Percentiles rank a stretch among this genome's conserved stretches.
These are phyloP conservation scores for Alligator sinensis DNA, from an alignment of 2,113 vertebrate genomes.

Conservation along the genomic window DNA sequence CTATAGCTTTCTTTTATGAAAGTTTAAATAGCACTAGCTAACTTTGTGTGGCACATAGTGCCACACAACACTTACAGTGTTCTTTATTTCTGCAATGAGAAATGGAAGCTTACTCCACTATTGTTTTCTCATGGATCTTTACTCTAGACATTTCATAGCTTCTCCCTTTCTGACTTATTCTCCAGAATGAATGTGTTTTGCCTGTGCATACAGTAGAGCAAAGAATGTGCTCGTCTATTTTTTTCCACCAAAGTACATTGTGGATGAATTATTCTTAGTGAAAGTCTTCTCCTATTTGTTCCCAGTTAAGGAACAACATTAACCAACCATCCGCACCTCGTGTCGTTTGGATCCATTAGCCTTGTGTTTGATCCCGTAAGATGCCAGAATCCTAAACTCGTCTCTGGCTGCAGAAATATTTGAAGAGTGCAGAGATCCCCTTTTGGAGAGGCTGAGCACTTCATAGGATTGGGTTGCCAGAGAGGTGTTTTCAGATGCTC, in stretches of 20 bases:
- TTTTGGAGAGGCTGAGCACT: too few relatives aligned
- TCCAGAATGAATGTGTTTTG: not conserved
- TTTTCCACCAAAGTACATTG: not conserved
- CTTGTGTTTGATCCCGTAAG: too few relatives aligned
- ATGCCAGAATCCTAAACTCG: too few relatives aligned
- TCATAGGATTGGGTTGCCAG: too few relatives aligned
- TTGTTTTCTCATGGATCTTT: not conserved
- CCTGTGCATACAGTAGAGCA: not conserved
- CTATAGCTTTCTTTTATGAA: not conserved
- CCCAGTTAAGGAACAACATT: not conserved
- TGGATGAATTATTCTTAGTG: not conserved
- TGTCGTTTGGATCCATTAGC: too few relatives aligned
- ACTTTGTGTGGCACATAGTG: not conserved
- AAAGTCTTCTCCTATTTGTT: not conserved
- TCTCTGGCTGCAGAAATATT: too few relatives aligned
- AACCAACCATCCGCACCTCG: too few relatives aligned
- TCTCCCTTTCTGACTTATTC: not conserved
- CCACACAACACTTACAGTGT: not conserved
- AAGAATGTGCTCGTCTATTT: not conserved
- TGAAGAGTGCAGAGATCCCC: too few relatives aligned
- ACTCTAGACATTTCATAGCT: not conserved
- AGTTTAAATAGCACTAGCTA: not conserved
- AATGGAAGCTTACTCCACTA: not conserved
- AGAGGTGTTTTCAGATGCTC: too few relatives aligned
- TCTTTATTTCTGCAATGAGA: not conserved